Base-by-base conservation (phyloP, 2,888 invertebrate species). In the Diaphora mendica region DNA sequence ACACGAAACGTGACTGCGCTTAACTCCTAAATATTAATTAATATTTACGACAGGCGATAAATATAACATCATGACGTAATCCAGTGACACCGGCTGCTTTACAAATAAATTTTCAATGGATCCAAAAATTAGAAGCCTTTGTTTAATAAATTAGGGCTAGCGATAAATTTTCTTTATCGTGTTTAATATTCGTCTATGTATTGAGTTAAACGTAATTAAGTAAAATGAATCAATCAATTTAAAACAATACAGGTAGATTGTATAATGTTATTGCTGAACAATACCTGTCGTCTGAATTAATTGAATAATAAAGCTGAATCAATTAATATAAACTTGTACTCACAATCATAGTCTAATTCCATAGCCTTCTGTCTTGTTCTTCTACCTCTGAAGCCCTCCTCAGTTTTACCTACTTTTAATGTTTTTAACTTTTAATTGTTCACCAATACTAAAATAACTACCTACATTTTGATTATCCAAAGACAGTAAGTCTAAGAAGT, bases 11-110 rank as follows among this genome's bases (percentile, higher is more conserved):
- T 80, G 79, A 77, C 79, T 80, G 76, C 74, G 83, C 76, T 76
- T 80, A 78, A 79, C 79, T 82, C 76, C 74, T 69, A 84, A 84
- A 84, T 84, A 84, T 80, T 84, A 83, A 84, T 83, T 83, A 84
- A 82, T 82, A 76, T 75, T 75, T 73, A 79, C 72, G 75, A 69
- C 72, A 39, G 64, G 73, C 68, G 79, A 81, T 79, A 68, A 73
- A 75, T 81, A 76, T 76, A 68, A 79, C 73, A 75, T 74, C 69
- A 78, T 77, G 65, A 65, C 48, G 67, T 80, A 68, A 75, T 77
- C 74, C 75, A 33, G 51, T 76, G 62, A 81, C 64, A 70, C 66
- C 70, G 66, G 39, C 20, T n/a, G 67, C 64, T 73, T 65, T 23
- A 13, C 33, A 30, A 55, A 67, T 4, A 71, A 71, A 71, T 65